A percentile compares a stretch with the other conserved stretches of the same genome.
Conservation (phyloP, 2,113 vertebrate species). For the Lipotes vexillifer region DNA sequence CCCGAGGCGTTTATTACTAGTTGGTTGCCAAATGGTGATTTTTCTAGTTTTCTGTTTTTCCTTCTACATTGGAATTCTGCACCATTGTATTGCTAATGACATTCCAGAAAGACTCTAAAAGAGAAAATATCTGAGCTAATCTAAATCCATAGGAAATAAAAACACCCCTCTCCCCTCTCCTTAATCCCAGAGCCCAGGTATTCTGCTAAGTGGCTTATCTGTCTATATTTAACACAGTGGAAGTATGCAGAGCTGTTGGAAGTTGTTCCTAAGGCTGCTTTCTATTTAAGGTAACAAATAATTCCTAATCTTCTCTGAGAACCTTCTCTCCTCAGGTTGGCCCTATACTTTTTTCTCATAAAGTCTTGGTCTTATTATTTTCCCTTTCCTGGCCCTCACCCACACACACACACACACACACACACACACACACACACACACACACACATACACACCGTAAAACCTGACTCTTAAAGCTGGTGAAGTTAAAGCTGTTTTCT, state of each 20-base stretch:
- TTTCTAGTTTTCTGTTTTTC: constrained; percentile 23
- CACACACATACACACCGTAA: too few species aligned
- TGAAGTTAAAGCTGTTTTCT: not conserved
- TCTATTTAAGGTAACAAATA: not conserved
- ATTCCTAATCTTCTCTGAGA: not conserved
- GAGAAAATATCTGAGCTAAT: constrained; percentile 31
- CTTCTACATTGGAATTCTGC: not conserved
- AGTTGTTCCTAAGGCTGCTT: not conserved
- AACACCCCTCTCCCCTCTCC: not conserved
- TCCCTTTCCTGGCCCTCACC: not conserved
- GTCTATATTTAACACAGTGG: not conserved
- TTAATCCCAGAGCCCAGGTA: not conserved
- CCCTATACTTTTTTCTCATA: not conserved
- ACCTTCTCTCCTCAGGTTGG: not conserved
- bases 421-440: not conserved
- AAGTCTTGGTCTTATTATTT: not conserved
- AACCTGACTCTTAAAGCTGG: not conserved
- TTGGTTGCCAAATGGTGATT: not conserved
- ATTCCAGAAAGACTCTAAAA: not conserved
- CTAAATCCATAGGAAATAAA: constrained; percentile 9
- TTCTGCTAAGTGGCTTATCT: not conserved
- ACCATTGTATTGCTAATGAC: not conserved
- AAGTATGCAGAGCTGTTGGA: not conserved
- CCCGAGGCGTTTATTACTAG: not conserved
- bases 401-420: not conserved